Base-by-base conservation (phyloP, 2,797 vertebrate genomes). In the Periophthalmus magnuspinnatus region DNA sequence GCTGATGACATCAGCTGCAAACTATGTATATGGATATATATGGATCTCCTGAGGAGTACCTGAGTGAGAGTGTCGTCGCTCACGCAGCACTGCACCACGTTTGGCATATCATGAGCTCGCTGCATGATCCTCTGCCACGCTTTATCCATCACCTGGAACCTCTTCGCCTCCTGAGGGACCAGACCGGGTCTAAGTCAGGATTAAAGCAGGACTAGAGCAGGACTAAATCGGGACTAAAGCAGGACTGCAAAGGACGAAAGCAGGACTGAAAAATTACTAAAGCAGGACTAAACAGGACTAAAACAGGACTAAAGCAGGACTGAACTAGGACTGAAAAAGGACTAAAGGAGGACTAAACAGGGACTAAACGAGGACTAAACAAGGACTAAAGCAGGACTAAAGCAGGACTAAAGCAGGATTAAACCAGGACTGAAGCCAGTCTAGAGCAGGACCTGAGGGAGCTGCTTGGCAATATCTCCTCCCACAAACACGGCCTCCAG, bases 401-500 rank as follows among this genome's bases (percentile, higher is more conserved):
- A 59, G 0, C 57, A 17, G 57, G 55, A 7, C 28, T 58, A 32
- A 16, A 33, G 5, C 6, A 16, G 11, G 59, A 95, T 95, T 38
- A 21, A 21, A 2, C 1, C 24, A 33, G 28, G 56, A 8, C 16
- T 16, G 16, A 32, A 58, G 1, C 57, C 8, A 57, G 55, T 2
- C 28, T 58, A 16, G 2, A 32, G 4, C 6, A 16, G 11, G 58
- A 95, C 95, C 89, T 96, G 94, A n/a, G 95, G 95, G 10, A 96
- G 90, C 65, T 96, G 95, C 70, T 95, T 96, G 71, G 95, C 94
- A 75, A 96, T 96, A 82, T 96, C 95, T 79, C 95, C 95, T 22
- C 94, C 95, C 71, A 96, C 93, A 76, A 96, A 96, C 68, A 96
- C 95, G 6, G 95, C 95, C 89, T 96, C 95, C 60, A 96, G 91